Evolutionary conservation across 2,888 invertebrate genomes (phyloP), one percentile per base, ranked within the genome.

Genomic region (Andrena camellia): DNA sequence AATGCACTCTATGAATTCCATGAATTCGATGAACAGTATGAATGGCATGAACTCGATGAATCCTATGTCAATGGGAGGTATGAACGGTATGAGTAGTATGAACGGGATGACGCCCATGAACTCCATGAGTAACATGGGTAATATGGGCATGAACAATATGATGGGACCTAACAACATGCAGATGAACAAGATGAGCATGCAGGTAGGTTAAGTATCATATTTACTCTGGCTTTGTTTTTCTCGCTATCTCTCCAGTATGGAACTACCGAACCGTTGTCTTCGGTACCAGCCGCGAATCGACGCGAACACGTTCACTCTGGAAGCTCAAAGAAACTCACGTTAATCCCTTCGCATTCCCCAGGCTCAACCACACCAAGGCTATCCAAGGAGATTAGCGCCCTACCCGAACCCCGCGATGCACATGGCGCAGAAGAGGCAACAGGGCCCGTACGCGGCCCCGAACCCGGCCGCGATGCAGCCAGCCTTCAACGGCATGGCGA

Each of bases 371-470:
- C 91, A 92, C 67, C 94, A 95, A 88, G 95, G 95, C 87, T 97
- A 97, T 91, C 97, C 97, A 87, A 95, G 98, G 91, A 96, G 98
- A 91, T 96, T 97, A 94, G 96, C 97, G 67, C 98, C 98, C 1
- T 98, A 98, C 94, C 98, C 98, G 29, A 96, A 96, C 80, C 97
- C 98, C 17, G 96, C 97, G 78, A 97, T 97, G 97, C 97, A 98
- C 93, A 97, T 97, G 96, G 96, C 96, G 76, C 97, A 97, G 92
- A 97, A 98, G 90, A 95, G 97, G 91, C 94, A 93, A 82, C 90
- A 90, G 29, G 66, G 72, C 4, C 87, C 90, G 2, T 92, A 92
- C 70, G 89, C 95, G 94, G 90, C 81, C 59, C 95, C 95, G 80
- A 89, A 88, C 63, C 95, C 95, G 26, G 94, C 94, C 78, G 86